Evolutionary conservation across 1,140 invertebrate genomes (phyloP).

Genomic region (Camponotus vicinus): DNA sequence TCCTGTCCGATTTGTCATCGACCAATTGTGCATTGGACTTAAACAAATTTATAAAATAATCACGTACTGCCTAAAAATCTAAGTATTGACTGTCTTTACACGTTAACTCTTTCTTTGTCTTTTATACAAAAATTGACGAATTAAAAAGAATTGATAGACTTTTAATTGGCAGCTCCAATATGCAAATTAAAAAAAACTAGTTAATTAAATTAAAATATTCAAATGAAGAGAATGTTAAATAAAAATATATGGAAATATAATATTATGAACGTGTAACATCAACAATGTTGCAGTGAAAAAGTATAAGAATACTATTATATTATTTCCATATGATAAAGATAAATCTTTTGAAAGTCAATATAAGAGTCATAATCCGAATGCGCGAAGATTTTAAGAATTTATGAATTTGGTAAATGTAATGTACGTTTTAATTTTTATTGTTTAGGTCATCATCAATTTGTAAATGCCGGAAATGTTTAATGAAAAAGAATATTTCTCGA

Average conservation of each 20-base stretch:
- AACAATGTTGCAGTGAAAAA: background rate
- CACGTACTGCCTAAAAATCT: too few relatives aligned
- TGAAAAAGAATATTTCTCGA: background rate
- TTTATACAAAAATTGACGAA: background rate
- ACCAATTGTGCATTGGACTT: slow-evolving; percentile 41
- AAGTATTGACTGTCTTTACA: background rate
- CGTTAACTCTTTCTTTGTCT: background rate
- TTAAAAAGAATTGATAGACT: background rate
- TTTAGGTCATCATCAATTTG: background rate
- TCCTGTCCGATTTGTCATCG: background rate
- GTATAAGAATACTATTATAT: background rate
- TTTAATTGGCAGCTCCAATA: background rate
- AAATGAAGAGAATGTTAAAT: background rate
- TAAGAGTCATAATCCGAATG: background rate
- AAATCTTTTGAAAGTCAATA: background rate
- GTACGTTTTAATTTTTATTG: background rate
- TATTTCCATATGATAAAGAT: background rate
- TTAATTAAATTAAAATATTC: slow-evolving; percentile 18
- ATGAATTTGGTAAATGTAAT: background rate
- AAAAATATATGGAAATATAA: background rate
- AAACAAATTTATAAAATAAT: slow-evolving; percentile 6
- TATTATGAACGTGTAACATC: background rate
- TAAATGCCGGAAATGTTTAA: background rate
- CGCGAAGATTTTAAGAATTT: background rate
- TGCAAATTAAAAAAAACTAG: background rate